Base-by-base conservation (phyloP, 2,113 vertebrate genomes). In the Gallinago media region DNA sequence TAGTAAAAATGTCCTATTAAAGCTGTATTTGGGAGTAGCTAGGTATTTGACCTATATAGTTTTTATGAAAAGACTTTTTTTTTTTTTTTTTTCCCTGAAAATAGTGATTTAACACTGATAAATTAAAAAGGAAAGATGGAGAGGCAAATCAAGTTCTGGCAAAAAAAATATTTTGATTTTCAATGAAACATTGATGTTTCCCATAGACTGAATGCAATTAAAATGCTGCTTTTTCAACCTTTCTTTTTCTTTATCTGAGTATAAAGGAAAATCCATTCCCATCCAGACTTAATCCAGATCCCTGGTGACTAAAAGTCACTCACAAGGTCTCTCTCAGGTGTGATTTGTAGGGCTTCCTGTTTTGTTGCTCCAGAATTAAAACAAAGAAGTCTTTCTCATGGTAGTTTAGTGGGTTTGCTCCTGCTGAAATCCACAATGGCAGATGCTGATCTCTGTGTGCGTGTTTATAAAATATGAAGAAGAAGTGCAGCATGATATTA, bases 301-400 rank as follows among this genome's bases (percentile, higher is more conserved):
- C 31, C 15, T 36, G 8, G 17, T 66, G 81, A 90, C 65, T 68
- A 56, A 63, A 81, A 65, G 22, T 36, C 44, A 26, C 38, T 71
- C 36, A 56, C 50, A 78, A 55, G 15, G 4, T 59, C 38, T 66
- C 29, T 83, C 46, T 86, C 38, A 71, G 62, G 47, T 92, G 21
- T 83, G 21, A 65, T 86, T 61, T 81, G 16, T 36, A 80, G 55
- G 17, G 3, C 4, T 81, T 88, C 47, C 42, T 82, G 9, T 82
- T 92, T 88, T 78, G 27, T 79, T 88, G n/a, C 22, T 61, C 25
- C 29, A 70, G 71, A 73, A 32, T 75, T 78, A 86, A 71, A 94
- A 92, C 2, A 0, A 0, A 50, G 47, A 71, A 12, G 3, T 38
- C 19, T 54, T 79, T 59, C 34, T 74, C 2, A 0, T 55, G 4